These are phyloP conservation scores for Laticauda laticaudata DNA, from an alignment of 2,113 vertebrate species.

Conservation along the genomic window DNA sequence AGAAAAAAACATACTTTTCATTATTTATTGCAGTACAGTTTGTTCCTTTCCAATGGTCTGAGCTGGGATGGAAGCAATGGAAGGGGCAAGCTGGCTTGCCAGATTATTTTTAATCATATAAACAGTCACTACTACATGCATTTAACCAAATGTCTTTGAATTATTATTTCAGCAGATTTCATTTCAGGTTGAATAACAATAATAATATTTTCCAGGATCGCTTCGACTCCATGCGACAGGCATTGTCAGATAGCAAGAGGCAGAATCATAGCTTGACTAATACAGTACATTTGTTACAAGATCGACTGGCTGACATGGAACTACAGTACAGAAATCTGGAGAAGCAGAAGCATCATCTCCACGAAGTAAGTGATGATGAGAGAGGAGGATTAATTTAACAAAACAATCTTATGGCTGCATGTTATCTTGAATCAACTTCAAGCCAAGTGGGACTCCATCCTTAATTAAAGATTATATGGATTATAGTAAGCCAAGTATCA, in stretches of 20 bases:
- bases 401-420: not conserved
- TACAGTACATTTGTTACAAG: constrained; percentile 63
- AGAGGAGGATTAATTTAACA: not conserved
- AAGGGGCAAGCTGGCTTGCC: not conserved
- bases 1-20: not conserved
- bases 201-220: constrained; percentile 63
- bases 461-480: not conserved
- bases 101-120: not conserved
- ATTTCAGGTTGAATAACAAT: not conserved
- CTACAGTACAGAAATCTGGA: constrained; percentile 62
- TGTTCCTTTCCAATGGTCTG: not conserved
- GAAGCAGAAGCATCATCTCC: constrained; percentile 56
- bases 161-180: not conserved
- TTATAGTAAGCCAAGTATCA: not conserved
- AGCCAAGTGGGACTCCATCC: not conserved
- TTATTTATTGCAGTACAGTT: not conserved
- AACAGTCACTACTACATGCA: not conserved
- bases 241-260: constrained; percentile 71
- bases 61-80: not conserved
- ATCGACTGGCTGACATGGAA: constrained; percentile 61
- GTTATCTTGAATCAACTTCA: not conserved
- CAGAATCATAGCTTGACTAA: constrained; percentile 67
- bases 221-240: constrained; percentile 66
- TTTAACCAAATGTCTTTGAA: not conserved
- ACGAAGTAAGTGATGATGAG: constrained; percentile 66